Conservation (phyloP, 2,797 vertebrate species). For the Rhabdomys pumilio region DNA sequence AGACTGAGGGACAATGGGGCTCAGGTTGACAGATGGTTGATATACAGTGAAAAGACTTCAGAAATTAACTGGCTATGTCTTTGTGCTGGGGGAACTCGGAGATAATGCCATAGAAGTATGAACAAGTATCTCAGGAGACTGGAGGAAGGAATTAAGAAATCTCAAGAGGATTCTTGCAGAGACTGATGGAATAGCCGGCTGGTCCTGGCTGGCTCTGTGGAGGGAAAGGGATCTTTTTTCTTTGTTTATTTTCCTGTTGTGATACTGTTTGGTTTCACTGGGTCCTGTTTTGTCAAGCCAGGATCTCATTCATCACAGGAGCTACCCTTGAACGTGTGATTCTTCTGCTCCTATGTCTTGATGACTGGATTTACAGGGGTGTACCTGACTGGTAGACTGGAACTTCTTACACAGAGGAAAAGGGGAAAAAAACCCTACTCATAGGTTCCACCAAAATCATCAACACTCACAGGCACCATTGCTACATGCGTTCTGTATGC, state of each 20-base stretch:
- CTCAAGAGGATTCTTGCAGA: neutral
- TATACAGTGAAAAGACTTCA: neutral
- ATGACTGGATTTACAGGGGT: no score
- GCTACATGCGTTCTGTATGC: fast-evolving
- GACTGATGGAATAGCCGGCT: neutral
- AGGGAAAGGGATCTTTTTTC: neutral
- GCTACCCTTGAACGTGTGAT: neutral
- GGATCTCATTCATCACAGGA: neutral
- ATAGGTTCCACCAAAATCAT: neutral
- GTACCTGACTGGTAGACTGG: neutral
- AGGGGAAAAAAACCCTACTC: neutral
- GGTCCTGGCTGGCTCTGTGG: neutral
- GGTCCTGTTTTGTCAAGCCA: neutral
- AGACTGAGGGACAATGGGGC: neutral
- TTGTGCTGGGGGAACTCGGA: neutral
- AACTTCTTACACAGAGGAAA: neutral
- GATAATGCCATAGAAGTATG: neutral
- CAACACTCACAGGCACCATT: neutral
- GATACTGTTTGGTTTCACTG: neutral
- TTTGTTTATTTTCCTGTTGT: neutral
- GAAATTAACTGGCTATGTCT: neutral
- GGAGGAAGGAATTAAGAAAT: neutral
- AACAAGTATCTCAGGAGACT: neutral
- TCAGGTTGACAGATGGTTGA: neutral
- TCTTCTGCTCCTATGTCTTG: neutral